Percentiles rank a stretch among this genome's conserved stretches.
These are phyloP conservation scores for Drosophila yooni DNA, from an alignment of 2,888 invertebrate species.

Conservation along the genomic window DNA sequence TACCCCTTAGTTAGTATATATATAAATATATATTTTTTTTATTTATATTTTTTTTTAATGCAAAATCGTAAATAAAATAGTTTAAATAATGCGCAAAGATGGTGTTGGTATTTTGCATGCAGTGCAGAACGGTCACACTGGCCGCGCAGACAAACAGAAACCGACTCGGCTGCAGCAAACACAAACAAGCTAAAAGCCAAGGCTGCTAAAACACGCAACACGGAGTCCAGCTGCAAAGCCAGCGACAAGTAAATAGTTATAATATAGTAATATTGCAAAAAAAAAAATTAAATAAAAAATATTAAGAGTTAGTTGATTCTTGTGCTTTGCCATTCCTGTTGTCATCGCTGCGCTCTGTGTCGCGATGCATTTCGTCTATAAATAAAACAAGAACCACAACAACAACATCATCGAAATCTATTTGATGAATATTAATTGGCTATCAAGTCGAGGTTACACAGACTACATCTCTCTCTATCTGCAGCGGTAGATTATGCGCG, in stretches of 20 bases:
- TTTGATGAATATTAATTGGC: conserved; percentile 77
- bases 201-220: conserved; percentile 32
- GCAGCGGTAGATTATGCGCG: conserved; percentile 5
- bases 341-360: conserved; percentile 23
- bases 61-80: conserved; percentile 33
- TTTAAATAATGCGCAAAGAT: not conserved
- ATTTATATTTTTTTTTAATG: conserved; percentile 18
- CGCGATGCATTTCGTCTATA: conserved; percentile 55
- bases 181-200: conserved; percentile 53
- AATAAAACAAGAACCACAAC: conserved; percentile 54
- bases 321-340: conserved; percentile 1
- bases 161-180: conserved; percentile 60
- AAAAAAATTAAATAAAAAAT: conserved; percentile 5
- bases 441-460: conserved; percentile 65
- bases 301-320: not conserved
- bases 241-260: conserved; percentile 15
- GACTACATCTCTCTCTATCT: conserved; percentile 25
- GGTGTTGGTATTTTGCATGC: conserved; percentile 17
- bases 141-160: conserved; percentile 47
- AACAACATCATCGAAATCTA: conserved; percentile 60
- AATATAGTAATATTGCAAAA: conserved; percentile 18
- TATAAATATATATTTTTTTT: conserved; percentile 20
- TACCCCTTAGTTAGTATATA: conserved; percentile 25
- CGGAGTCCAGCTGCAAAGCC: conserved; percentile 24
- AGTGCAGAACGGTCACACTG: conserved; percentile 47